Conservation (phyloP, 2,797 vertebrate species). For the Oreochromis grahami region DNA sequence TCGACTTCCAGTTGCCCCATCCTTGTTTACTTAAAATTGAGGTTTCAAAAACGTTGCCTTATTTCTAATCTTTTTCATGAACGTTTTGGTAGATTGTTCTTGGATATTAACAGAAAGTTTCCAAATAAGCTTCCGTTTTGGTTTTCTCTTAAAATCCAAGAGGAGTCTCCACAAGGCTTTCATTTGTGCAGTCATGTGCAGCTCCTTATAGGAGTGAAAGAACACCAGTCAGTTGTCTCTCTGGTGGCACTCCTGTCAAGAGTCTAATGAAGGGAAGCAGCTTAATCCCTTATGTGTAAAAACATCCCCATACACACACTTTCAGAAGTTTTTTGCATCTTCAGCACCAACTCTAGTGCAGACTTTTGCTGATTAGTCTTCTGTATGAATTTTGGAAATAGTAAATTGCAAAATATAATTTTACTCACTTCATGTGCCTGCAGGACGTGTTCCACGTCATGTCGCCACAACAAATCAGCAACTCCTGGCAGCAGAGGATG, state of each 20-base stretch:
- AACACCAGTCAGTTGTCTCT: neutral
- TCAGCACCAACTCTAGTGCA: neutral
- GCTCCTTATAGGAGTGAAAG: neutral
- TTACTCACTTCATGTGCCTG: neutral
- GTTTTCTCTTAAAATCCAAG: neutral
- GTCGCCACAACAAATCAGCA: conserved; percentile 83
- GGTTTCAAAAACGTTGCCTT: neutral
- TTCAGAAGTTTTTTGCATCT: neutral
- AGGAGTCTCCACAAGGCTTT: neutral
- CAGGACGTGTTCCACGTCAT: conserved; percentile 84
- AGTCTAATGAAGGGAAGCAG: neutral
- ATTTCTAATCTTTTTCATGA: neutral
- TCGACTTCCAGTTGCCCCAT: neutral
- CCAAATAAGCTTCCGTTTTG: neutral
- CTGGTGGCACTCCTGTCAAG: neutral
- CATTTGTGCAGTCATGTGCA: neutral
- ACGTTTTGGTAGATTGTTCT: neutral
- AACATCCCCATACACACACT: neutral
- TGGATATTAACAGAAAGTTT: neutral
- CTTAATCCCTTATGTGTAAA: neutral
- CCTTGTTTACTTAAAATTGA: neutral
- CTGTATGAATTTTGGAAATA: neutral
- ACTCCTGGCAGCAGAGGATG: conserved; percentile 82
- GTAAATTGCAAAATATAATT: neutral
- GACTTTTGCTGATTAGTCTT: neutral